Evolutionary conservation across 37 sponge, comb jelly and placozoan species (phyloP), one percentile per base, ranked within the genome.

Genomic region (Dysidea cf. avara): DNA sequence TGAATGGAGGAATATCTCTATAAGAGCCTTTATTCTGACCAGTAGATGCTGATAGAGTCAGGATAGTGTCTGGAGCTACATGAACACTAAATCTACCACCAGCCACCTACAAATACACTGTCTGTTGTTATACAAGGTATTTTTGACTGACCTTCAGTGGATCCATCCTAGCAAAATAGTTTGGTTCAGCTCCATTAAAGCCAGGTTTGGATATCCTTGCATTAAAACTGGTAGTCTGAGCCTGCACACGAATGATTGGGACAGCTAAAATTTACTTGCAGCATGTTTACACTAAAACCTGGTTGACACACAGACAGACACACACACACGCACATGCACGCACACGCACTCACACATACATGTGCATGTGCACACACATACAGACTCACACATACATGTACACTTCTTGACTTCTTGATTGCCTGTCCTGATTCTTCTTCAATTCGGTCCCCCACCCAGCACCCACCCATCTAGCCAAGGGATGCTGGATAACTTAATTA

Each of bases 391-490:
- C n/a, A n/a, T n/a, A n/a, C n/a, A n/a, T n/a, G n/a, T n/a, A n/a
- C n/a, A n/a, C n/a, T n/a, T n/a, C n/a, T n/a, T n/a, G n/a, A n/a
- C n/a, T n/a, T n/a, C n/a, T n/a, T n/a, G n/a, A n/a, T n/a, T n/a
- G n/a, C n/a, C n/a, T n/a, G n/a, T n/a, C n/a, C n/a, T n/a, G n/a
- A 28, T 59, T 12, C 53, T 50, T 7, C 20, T 82, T 31, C 69
- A 95, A 92, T 3, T 70, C 55, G 36, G n/a, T n/a, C n/a, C n/a
- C n/a, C n/a, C n/a, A n/a, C n/a, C n/a, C n/a, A n/a, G n/a, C n/a
- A n/a, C n/a, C n/a, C n/a, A 92, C 93, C 21, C 99, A 95, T 1
- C 94, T 94, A 73, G 92, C 95, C 31, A 77, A 79, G 54, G 83
- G 85, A 50, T 85, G 84, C n/a, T n/a, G n/a, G n/a, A n/a, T n/a